Base-by-base conservation (phyloP, 2,888 invertebrate species). In the Smittia aterrima region DNA sequence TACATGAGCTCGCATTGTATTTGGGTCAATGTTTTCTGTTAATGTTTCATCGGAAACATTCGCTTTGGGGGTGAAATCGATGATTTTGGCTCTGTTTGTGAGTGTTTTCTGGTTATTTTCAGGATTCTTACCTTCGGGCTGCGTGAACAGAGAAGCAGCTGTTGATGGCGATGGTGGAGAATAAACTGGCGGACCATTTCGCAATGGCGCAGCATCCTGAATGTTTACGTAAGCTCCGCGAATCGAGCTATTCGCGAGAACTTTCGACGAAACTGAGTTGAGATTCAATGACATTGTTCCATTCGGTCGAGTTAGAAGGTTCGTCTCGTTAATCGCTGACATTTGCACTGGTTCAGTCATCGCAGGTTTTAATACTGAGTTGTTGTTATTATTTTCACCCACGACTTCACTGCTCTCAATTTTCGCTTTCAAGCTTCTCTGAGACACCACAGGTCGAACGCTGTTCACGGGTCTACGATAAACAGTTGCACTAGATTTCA, bases 221-320 rank as follows among this genome's bases (percentile, higher is more conserved):
- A 90, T 87, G 85, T 90, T 88, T 81, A 90, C 89, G 83, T 90
- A 90, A 77, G 90, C 90, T 77, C 90, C 90, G 77, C 84, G 82
- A 38, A 81, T 78, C 77, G 80, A 38, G 7, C 66, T 66, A 38
- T n/a, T 58, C 1, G 47, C 66, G 18, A 71, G 83, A 79, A 32
- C 38, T 72, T 72, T 72, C 22, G 62, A 72, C 20, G 72, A 72
- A 13, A 72, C 62, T 1, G 72, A 72, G 58, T 72, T 72, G 2
- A 72, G 40, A 62, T 72, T 72, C n/a, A 72, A 24, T 40, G 58
- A 20, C 82, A 79, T 79, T 84, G 78, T 78, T 83, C 81, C 81
- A 82, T 83, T 25, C 84, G 82, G 76, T 81, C 81, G 53, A 77
- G 75, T 72, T 80, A 83, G 70, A 89, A 88, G 72, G 87, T 86